A percentile compares a stretch with the other conserved stretches of the same genome.
Evolutionary conservation across 2,797 vertebrate genomes (phyloP).

Genomic region (Oryzias dopingdopingensis): DNA sequence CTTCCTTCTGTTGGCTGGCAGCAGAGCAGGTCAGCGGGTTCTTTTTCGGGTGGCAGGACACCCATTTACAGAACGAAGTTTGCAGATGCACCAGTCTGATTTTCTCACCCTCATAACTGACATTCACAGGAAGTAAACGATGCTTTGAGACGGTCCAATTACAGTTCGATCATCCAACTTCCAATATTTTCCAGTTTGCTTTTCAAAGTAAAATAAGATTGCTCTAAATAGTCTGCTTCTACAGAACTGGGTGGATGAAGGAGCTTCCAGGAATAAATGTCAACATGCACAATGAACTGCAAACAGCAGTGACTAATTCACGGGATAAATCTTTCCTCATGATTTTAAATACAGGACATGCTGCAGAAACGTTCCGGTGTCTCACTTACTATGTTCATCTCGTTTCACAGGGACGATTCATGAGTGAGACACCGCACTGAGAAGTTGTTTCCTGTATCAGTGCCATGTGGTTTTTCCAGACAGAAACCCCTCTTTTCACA

Average conservation of each 20-base stretch:
- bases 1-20: conserved; percentile 27
- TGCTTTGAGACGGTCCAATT: no score
- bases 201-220: no score
- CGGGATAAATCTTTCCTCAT: background rate
- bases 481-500: no score
- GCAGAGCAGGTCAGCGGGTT: conserved; percentile 22
- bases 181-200: no score
- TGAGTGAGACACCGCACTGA: no score
- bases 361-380: background rate
- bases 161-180: no score
- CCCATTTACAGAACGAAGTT: conserved; percentile 2
- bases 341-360: background rate
- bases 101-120: background rate
- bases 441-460: no score
- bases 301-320: background rate
- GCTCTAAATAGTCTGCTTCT: background rate
- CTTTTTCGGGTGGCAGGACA: conserved; percentile 14
- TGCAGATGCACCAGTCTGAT: background rate
- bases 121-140: no score
- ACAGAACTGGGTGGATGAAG: background rate
- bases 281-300: background rate
- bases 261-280: background rate
- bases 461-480: no score
- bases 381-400: background rate
- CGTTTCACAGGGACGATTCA: no score